Percentiles rank a stretch among this genome's conserved stretches.
These are phyloP conservation scores for Kryptolebias marmoratus DNA, from an alignment of 2,113 vertebrate species.

Conservation along the genomic window DNA sequence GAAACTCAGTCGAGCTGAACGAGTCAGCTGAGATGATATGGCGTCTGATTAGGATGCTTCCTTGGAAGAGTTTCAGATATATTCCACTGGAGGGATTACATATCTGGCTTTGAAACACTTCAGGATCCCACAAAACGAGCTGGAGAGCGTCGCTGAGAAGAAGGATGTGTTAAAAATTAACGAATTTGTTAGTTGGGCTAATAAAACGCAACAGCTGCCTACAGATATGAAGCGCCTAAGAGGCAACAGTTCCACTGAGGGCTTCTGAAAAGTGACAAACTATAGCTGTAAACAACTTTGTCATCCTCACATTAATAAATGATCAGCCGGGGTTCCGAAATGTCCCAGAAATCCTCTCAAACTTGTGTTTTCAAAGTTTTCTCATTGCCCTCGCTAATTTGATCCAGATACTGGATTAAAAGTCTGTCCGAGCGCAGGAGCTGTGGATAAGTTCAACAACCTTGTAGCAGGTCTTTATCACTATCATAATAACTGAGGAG, in stretches of 20 bases:
- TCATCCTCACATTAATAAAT: neutral
- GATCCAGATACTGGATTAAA: conserved; percentile 53
- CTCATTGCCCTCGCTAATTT: conserved; percentile 21
- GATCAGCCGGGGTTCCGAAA: neutral
- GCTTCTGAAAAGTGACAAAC: neutral
- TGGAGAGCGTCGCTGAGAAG: no score
- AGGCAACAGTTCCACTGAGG: neutral
- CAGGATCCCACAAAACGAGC: no score
- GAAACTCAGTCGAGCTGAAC: no score
- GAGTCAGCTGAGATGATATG: no score
- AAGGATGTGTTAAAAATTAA: no score
- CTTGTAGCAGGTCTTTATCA: conserved; percentile 58
- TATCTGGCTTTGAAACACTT: no score
- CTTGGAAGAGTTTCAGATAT: no score
- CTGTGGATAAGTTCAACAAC: conserved; percentile 58
- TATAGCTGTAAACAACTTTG: neutral
- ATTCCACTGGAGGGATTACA: no score
- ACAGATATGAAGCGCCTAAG: no score
- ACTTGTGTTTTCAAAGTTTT: neutral
- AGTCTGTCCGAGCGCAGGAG: conserved; percentile 34
- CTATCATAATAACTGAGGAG: conserved; percentile 50
- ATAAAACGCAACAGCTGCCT: no score
- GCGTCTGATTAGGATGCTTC: no score
- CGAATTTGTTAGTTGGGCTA: no score
- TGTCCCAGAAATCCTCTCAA: neutral